Percentiles rank a stretch among this genome's conserved stretches.
Evolutionary conservation across 2,888 invertebrate species (phyloP).

Genomic region (Quadroppia sp.): DNA sequence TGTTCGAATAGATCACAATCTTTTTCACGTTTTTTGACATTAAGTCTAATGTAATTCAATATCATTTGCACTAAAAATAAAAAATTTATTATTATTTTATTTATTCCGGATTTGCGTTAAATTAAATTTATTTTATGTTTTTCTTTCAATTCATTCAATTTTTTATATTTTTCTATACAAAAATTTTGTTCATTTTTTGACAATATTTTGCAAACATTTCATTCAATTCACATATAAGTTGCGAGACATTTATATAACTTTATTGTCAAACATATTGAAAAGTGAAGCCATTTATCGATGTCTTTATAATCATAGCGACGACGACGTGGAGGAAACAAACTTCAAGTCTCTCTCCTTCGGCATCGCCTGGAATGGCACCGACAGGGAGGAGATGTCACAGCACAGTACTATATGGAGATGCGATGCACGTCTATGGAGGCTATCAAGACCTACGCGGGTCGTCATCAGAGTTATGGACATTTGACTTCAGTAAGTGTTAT

Average conservation of each 20-base stretch:
- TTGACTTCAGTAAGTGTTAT: constrained; percentile 67
- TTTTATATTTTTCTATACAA: background rate
- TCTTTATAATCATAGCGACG: constrained; percentile 41
- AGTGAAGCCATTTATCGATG: background rate
- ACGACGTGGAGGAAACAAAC: constrained; percentile 47
- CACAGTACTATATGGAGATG: constrained; percentile 69
- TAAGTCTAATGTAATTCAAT: constrained; percentile 11
- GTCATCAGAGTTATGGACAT: constrained; percentile 78
- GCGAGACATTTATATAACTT: background rate
- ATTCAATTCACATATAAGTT: background rate
- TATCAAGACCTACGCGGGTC: constrained; percentile 80
- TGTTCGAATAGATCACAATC: background rate
- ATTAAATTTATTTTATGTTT: background rate
- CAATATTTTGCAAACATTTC: background rate
- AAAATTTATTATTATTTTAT: background rate
- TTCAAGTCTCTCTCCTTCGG: constrained; percentile 17
- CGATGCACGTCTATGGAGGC: constrained; percentile 80
- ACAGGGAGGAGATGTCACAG: constrained; percentile 76
- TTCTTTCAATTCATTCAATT: background rate
- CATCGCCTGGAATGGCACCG: constrained; percentile 54
- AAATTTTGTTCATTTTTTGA: background rate
- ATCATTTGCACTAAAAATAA: background rate
- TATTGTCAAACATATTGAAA: background rate
- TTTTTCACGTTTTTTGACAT: background rate
- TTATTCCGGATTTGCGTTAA: background rate